Evolutionary conservation across 1,140 invertebrate genomes (phyloP), one percentile per base, ranked within the genome.

Genomic region (Drosophila parabipectinata): DNA sequence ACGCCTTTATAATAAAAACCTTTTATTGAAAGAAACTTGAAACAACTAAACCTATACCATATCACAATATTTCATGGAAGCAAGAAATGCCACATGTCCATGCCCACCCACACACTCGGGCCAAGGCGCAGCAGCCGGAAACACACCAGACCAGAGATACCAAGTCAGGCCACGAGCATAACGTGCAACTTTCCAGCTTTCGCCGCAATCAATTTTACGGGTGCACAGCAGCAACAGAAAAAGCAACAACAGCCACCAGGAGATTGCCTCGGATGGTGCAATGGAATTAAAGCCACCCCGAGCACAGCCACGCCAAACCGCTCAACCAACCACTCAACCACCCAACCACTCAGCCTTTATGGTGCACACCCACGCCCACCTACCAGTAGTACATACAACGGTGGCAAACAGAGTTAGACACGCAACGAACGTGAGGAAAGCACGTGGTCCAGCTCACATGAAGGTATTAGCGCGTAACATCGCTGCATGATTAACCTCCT

Each of bases 381-480:
- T 44, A 18, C 41, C 10, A 15, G n/a, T 44, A 7, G 14, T 18
- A 44, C 41, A 44, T 44, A 44, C 14, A 44, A 44, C 41, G 41
- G 41, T 44, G 41, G 41, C 75, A 83, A 83, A 72, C 60, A 58
- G 41, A 66, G 80, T 76, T 87, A 82, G 75, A 88, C 83, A 83
- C 75, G 79, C 83, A 76, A 88, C 51, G 51, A 60, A 48, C 37
- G 50, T 41, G 69, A 48, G 54, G 32, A 53, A 62, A 79, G 82
- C 90, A 91, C 90, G 90, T 91, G 90, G 90, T 90, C 80, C 76
- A 79, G 80, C 90, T 91, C 90, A 91, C 90, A 91, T 91, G 90
- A 83, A 91, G 90, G 90, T 91, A 91, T 91, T 91, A 91, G 83
- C 80, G 90, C 90, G 90, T 77, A 91, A 91, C 83, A 89, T 77